Evolutionary conservation across 2,888 invertebrate genomes (phyloP), one percentile per base, ranked within the genome.

Genomic region (Glyphotaelius pellucidus): DNA sequence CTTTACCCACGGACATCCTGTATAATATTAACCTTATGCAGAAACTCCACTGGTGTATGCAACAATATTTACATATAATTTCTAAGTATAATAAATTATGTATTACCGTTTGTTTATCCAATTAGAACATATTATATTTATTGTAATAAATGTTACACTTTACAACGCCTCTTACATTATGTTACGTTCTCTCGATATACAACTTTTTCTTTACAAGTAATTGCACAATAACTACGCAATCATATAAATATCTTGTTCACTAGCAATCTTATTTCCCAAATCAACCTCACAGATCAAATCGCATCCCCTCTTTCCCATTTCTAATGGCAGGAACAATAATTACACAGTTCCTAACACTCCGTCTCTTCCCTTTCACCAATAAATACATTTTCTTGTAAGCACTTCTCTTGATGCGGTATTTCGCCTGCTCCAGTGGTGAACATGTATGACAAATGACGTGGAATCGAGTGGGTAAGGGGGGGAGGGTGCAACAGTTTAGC

Each of bases 401-500:
- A 83, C 83, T 83, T 83, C 15, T 32, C 12, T 32, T 32, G 83
- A 83, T 67, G 67, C 2, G 11, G 83, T 35, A 32, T 35, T 83
- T 35, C 83, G 32, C 83, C 19, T 32, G 25, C 32, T 32, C 19
- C 83, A 83, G 35, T 32, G 35, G 35, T 9, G 32, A 83, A 83
- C 35, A 7, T 15, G 83, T 83, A 35, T 83, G 83, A 83, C 35
- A 83, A 83, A 83, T 83, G 83, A 83, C 83, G 83, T 35, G 35
- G 83, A 83, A 83, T 83, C 83, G 83, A 83, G 35, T 83, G 35
- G 83, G 83, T 83, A 31, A 35, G 32, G 2, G 83, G n/a, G 7
- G 83, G 83, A 25, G 32, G 83, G 32, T 25, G 52, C 86, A 52
- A 87, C 86, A 87, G 86, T 87, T 87, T 87, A 87, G 86, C 86